Evolutionary conservation across 2,797 vertebrate genomes (phyloP).

Genomic region (Lindbergichthys nudifrons): DNA sequence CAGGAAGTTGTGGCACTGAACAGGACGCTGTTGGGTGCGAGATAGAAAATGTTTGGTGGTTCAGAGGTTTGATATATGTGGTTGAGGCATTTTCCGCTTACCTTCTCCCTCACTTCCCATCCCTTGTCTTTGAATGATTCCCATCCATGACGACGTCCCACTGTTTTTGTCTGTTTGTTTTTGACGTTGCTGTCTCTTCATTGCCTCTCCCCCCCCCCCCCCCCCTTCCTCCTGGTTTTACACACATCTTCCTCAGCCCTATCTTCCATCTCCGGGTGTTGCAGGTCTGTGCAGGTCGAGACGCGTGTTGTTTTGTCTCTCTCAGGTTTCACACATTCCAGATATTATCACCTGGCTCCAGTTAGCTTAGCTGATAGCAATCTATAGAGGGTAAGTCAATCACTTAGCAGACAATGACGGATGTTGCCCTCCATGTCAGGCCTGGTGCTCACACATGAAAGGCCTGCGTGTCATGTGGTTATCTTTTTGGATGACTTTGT

Average conservation of each 20-base stretch:
- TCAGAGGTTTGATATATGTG: slow-evolving; percentile 14
- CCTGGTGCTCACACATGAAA: slow-evolving; percentile 28
- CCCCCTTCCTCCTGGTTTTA: background rate
- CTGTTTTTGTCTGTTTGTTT: slow-evolving; percentile 56
- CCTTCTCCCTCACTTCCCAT: background rate
- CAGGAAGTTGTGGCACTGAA: slow-evolving; percentile 7
- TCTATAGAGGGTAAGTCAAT: slow-evolving; percentile 59
- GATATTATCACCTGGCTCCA: slow-evolving; percentile 71
- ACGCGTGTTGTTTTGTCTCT: slow-evolving; percentile 71
- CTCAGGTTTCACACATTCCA: slow-evolving; percentile 77
- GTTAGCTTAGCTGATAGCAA: slow-evolving; percentile 66
- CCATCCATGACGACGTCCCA: slow-evolving; percentile 44
- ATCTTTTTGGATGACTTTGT: slow-evolving; percentile 42
- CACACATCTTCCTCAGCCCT: slow-evolving; percentile 20
- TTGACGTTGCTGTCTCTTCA: slow-evolving; percentile 20
- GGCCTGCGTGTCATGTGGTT: slow-evolving; percentile 1
- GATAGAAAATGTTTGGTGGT: background rate
- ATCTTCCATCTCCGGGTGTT: slow-evolving; percentile 40
- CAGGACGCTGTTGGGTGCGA: background rate
- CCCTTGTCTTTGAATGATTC: slow-evolving; percentile 46
- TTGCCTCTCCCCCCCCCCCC: background rate
- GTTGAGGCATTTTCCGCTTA: slow-evolving; percentile 25
- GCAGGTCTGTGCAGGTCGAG: slow-evolving; percentile 63
- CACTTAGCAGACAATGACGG: slow-evolving; percentile 64
- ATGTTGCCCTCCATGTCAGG: slow-evolving; percentile 47